These are phyloP conservation scores for Crotalus helleri DNA, from an alignment of 2,113 vertebrate species.

Conservation along the genomic window DNA sequence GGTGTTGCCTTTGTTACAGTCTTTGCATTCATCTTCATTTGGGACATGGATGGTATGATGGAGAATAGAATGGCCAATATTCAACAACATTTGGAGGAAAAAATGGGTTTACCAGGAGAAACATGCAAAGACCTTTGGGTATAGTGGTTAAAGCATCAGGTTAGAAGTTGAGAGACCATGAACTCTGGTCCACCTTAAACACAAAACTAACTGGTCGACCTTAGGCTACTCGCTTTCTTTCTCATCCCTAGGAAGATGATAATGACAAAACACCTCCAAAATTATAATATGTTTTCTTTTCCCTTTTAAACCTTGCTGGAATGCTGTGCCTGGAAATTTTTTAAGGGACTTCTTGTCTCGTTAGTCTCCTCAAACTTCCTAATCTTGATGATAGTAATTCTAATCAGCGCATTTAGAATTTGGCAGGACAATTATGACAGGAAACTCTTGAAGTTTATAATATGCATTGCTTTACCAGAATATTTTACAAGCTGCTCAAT, in stretches of 20 bases:
- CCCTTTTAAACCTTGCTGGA: not conserved
- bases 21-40: not conserved
- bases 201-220: not conserved
- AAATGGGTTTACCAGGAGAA: not conserved
- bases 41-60: not conserved
- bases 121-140: no score
- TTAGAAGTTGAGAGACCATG: not conserved
- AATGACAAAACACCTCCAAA: not conserved
- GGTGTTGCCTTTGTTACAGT: not conserved
- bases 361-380: not conserved
- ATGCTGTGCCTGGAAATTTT: not conserved
- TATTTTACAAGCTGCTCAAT: not conserved
- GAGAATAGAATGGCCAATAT: not conserved
- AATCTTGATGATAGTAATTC: not conserved
- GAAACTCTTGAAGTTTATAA: not conserved
- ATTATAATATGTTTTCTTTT: not conserved
- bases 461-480: not conserved
- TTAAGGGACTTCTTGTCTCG: not conserved
- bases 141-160: not conserved
- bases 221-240: not conserved
- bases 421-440: not conserved
- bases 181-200: not conserved
- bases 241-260: not conserved
- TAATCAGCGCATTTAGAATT: not conserved
- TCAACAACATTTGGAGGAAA: not conserved